These are phyloP conservation scores for Archivesica marissinica DNA, from an alignment of 1,140 invertebrate species.

Conservation along the genomic window DNA sequence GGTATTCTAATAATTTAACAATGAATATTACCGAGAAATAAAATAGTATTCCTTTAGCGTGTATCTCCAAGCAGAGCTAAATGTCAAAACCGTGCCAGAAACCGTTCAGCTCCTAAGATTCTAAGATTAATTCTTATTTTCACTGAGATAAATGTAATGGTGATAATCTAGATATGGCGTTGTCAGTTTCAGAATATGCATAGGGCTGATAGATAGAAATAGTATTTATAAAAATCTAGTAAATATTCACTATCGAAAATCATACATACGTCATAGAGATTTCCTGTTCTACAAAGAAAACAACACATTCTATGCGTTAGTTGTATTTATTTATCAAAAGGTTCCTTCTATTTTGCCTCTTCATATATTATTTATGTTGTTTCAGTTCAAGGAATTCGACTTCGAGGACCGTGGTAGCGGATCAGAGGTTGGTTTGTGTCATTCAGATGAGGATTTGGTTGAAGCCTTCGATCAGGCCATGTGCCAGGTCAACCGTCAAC, in stretches of 20 bases:
- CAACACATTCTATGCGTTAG: background rate
- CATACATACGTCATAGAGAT: background rate
- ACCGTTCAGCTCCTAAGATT: no score
- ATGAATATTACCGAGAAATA: no score
- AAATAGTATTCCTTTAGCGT: no score
- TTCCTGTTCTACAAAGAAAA: background rate
- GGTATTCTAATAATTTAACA: no score
- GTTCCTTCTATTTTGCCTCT: background rate
- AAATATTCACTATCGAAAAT: background rate
- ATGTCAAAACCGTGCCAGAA: no score
- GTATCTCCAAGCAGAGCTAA: no score
- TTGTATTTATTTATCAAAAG: background rate
- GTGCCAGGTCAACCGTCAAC: conserved; percentile 27
- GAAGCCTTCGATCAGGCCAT: conserved; percentile 4
- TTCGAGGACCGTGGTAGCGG: background rate
- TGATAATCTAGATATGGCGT: no score
- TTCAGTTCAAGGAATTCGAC: background rate
- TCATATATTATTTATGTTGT: no score
- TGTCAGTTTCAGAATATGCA: background rate
- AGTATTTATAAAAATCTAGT: background rate
- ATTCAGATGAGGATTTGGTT: background rate
- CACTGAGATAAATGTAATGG: no score
- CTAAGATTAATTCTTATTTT: no score
- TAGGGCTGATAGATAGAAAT: background rate
- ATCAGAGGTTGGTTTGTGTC: background rate